These are phyloP conservation scores for Aethes cnicana DNA, from an alignment of 2,888 invertebrate species.

Conservation along the genomic window DNA sequence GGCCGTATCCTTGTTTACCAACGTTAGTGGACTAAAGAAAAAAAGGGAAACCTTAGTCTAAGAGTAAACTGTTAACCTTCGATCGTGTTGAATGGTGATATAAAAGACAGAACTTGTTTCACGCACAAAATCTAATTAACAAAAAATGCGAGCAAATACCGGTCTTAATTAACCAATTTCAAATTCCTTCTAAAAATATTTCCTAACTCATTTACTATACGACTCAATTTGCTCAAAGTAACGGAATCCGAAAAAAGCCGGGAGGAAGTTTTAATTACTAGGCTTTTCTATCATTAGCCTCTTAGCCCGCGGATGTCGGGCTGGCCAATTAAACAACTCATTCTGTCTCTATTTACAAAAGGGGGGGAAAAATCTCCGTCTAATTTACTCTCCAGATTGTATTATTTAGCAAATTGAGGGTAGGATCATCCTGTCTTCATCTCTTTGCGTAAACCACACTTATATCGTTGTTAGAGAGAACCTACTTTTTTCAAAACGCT, in stretches of 20 bases:
- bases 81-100: no score
- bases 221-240: constrained; percentile 29
- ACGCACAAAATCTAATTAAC: constrained; percentile 3
- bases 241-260: constrained; percentile 17
- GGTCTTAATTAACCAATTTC: constrained; percentile 6
- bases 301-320: constrained; percentile 40
- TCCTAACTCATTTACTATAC: constrained; percentile 18
- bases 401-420: not conserved
- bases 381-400: constrained; percentile 11
- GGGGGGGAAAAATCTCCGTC: constrained; percentile 7
- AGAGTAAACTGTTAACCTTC: no score
- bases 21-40: no score
- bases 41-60: no score
- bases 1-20: no score
- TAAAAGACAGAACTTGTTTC: no score
- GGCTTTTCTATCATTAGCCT: constrained; percentile 40
- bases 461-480: no score
- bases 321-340: constrained; percentile 42
- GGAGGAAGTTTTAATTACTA: constrained; percentile 51
- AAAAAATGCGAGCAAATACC: not conserved
- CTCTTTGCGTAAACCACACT: no score
- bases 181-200: constrained; percentile 9
- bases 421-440: no score
- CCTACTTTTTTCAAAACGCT: no score
- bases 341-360: constrained; percentile 26